Evolutionary conservation across 2,113 vertebrate genomes (phyloP), one percentile per base, ranked within the genome.

Genomic region (Hippocampus zosterae): DNA sequence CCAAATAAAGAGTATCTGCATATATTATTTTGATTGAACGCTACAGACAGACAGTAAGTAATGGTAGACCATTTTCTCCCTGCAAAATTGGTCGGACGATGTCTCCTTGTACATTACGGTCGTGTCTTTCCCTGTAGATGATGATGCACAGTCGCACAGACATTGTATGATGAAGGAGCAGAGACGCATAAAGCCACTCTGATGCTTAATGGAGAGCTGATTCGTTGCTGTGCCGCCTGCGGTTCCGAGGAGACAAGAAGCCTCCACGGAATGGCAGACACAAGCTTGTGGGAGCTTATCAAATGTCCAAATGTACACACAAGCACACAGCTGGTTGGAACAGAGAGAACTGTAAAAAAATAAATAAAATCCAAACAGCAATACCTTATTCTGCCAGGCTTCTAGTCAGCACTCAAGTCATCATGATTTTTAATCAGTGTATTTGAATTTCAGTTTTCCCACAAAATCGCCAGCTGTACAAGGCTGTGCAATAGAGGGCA

Each of bases 41-140:
- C n/a, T 16, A 65, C 25, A 16, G 19, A 65, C 23, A 25, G 15
- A 25, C 23, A 44, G 7, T 23, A 81, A 80, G 84, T 81, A 81
- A 67, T 67, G 19, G 40, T 73, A 74, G 46, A 63, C 73, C 78
- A 67, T 75, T 62, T 73, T 56, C 46, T 41, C 68, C 66, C 40
- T 75, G 62, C 67, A 73, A 79, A 76, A 75, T 48, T 73, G 68
- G 68, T 77, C 65, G 65, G 48, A 80, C 68, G 37, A 61, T 74
- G 76, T 68, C 50, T 44, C 21, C 61, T 61, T 27, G 7, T 9
- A 65, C 44, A 71, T 79, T 82, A 42, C 60, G 27, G 52, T 41
- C 63, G 74, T 60, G 41, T 73, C 67, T 46, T 37, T 57, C 53
- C 21, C 53, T 56, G 63, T 56, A 29, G 12, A 37, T 44, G 8